A percentile compares a stretch with the other conserved stretches of the same genome.
These are phyloP conservation scores for Hucho hucho DNA, from an alignment of 2,113 vertebrate genomes.

Conservation along the genomic window DNA sequence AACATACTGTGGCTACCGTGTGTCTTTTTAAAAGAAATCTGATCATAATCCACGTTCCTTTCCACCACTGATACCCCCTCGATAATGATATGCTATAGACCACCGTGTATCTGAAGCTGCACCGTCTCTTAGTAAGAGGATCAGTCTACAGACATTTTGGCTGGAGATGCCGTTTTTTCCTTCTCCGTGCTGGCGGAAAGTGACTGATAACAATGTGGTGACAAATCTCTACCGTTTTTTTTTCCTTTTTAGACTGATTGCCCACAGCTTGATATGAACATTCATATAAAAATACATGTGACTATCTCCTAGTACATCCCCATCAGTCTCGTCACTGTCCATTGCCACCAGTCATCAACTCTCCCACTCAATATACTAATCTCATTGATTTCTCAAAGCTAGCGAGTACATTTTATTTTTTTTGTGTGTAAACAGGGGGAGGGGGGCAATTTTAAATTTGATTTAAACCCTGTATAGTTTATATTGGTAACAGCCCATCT, in stretches of 20 bases:
- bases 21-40: slow-evolving; percentile 42
- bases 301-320: slow-evolving; percentile 61
- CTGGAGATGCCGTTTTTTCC: slow-evolving; percentile 51
- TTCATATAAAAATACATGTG: slow-evolving; percentile 82
- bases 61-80: too few species aligned
- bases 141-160: slow-evolving; percentile 52
- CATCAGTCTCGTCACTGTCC: slow-evolving; percentile 42
- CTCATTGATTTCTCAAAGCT: slow-evolving; percentile 63
- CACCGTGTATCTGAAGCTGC: slow-evolving; percentile 36
- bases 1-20: slow-evolving; percentile 58
- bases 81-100: slow-evolving; percentile 52
- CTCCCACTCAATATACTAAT: slow-evolving; percentile 24
- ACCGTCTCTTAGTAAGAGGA: slow-evolving; percentile 46
- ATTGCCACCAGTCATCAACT: slow-evolving; percentile 42
- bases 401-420: slow-evolving; percentile 65
- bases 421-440: slow-evolving; percentile 56
- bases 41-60: slow-evolving; percentile 41
- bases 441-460: slow-evolving; percentile 58
- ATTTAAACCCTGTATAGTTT: slow-evolving; percentile 80
- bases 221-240: slow-evolving; percentile 56
- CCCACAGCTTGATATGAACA: slow-evolving; percentile 74
- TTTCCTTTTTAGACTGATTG: slow-evolving; percentile 70
- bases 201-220: slow-evolving; percentile 61
- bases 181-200: slow-evolving; percentile 69
- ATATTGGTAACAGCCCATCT: slow-evolving; percentile 72